phyloP scores from a whole-genome alignment of 2,113 vertebrate species.

The Lanius ludovicianus region DNA sequence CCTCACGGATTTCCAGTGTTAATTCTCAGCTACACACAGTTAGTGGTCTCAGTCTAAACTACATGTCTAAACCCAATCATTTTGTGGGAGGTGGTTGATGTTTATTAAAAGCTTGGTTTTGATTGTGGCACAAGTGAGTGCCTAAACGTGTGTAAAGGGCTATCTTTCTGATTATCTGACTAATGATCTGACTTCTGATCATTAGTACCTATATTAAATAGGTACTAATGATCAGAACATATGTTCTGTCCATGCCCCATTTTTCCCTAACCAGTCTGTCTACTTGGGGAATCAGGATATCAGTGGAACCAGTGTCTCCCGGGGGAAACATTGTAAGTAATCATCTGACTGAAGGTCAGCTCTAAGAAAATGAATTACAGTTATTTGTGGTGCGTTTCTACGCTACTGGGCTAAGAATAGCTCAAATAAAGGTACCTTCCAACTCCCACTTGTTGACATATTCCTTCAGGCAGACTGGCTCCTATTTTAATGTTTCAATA shows the following conservation, averaged over 20 bases:
- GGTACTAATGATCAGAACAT: not conserved
- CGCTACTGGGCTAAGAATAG: not conserved
- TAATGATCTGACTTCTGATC: no score
- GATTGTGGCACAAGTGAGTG: not conserved
- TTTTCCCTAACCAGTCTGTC: not conserved
- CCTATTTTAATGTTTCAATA: not conserved
- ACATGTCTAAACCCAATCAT: rapidly evolving
- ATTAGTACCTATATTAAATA: not conserved
- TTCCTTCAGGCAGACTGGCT: not conserved
- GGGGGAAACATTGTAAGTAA: not conserved
- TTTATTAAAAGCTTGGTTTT: not conserved
- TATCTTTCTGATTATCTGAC: not conserved
- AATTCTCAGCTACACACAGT: not conserved
- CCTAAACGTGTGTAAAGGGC: not conserved
- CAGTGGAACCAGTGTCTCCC: not conserved
- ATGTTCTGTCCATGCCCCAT: not conserved
- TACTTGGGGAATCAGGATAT: not conserved
- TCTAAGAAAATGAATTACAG: not conserved
- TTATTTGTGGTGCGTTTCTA: not conserved
- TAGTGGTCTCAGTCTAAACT: not conserved
- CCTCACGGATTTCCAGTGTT: not conserved
- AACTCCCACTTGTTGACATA: not conserved
- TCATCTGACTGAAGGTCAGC: not conserved
- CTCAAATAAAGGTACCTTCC: not conserved
- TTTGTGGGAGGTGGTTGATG: not conserved